phyloP scores from a whole-genome alignment of 2,888 invertebrate genomes.

The Cheilosia impressa region DNA sequence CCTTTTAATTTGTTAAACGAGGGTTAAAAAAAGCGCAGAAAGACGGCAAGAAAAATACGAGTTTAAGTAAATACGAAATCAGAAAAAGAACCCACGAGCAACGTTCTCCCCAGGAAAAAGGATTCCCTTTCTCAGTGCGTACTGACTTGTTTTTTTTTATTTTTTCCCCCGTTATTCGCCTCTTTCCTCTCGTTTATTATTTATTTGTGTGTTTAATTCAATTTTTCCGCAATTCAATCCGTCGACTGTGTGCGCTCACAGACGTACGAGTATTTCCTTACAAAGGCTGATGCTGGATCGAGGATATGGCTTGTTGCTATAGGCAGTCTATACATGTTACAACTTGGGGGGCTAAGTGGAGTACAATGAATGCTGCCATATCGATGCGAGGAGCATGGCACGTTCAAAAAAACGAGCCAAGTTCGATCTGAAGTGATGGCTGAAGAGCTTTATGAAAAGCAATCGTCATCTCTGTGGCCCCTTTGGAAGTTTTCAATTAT shows the following conservation, averaged over 20 bases:
- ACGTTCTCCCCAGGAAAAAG: not conserved
- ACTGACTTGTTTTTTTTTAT: not conserved
- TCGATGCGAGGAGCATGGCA: not conserved
- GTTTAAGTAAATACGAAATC: conserved; percentile 5
- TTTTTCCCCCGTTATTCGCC: not conserved
- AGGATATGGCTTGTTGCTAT: not conserved
- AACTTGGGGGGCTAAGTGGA: not conserved
- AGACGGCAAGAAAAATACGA: too few species aligned
- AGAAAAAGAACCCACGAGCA: not conserved
- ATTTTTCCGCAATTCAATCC: conserved; percentile 43
- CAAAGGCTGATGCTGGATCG: not conserved
- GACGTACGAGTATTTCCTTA: not conserved
- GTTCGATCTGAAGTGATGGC: conserved; percentile 51
- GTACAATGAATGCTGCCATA: conserved; percentile 1
- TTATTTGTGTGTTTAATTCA: conserved; percentile 55
- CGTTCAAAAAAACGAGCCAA: conserved; percentile 19
- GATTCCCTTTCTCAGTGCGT: not conserved
- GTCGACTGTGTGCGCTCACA: too few species aligned
- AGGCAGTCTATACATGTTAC: not conserved
- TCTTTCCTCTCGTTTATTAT: conserved; percentile 12
- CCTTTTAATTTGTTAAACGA: conserved; percentile 52
- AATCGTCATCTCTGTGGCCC: conserved; percentile 32
- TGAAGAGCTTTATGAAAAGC: conserved; percentile 37
- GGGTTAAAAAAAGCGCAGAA: conserved; percentile 2
- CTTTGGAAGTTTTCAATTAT: conserved; percentile 58